Percentiles rank a stretch among this genome's conserved stretches.
Conservation (phyloP, 2,888 invertebrate species). For the Stenodera caucasica region DNA sequence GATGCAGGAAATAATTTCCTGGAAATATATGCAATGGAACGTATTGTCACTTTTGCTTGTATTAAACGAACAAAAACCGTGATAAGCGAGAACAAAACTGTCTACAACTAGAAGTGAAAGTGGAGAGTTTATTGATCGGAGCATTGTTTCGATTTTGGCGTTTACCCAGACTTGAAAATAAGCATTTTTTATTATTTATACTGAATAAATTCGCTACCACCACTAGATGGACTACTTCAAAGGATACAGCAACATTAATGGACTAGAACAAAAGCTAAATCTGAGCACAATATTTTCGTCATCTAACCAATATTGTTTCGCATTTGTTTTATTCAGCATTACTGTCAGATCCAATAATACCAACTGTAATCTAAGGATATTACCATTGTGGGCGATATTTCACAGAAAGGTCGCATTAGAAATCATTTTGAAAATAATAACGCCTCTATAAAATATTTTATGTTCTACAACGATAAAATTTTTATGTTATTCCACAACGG, state of each 20-base stretch:
- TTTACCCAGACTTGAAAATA: too few species aligned
- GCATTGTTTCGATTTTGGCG: not conserved
- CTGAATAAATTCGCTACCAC: too few species aligned
- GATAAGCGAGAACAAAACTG: not conserved
- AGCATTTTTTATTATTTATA: too few species aligned
- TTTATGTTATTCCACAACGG: not conserved
- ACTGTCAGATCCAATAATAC: not conserved
- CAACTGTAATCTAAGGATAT: not conserved
- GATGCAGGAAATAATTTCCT: constrained; percentile 24
- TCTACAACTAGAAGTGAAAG: not conserved
- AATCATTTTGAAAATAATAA: constrained; percentile 13
- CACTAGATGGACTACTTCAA: too few species aligned
- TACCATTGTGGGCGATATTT: not conserved
- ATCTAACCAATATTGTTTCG: too few species aligned
- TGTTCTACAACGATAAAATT: constrained; percentile 7
- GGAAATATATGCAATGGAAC: constrained; percentile 15
- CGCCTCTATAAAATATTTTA: constrained; percentile 9
- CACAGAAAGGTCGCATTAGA: not conserved
- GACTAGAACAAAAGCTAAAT: too few species aligned
- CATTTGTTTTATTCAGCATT: too few species aligned
- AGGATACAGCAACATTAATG: too few species aligned
- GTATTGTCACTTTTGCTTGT: constrained; percentile 7
- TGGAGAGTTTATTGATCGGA: not conserved
- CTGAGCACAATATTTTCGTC: too few species aligned
- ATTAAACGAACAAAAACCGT: not conserved